phyloP scores from a whole-genome alignment of 1,140 invertebrate species.

The Drosophila lini region DNA sequence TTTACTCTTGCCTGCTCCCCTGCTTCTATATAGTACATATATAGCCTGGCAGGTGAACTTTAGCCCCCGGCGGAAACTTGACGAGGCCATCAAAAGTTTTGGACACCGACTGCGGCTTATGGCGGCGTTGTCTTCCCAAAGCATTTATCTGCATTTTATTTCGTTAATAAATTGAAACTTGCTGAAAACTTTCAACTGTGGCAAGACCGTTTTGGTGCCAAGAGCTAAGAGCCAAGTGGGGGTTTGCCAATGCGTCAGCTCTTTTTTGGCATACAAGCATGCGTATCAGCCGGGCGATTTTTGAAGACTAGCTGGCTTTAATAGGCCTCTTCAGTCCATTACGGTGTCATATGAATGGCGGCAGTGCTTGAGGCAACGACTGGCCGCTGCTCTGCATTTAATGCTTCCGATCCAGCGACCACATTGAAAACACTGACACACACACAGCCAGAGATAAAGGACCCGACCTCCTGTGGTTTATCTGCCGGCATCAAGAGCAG shows the following conservation, averaged over 20 bases:
- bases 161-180: slow-evolving; percentile 82
- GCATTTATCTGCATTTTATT: slow-evolving; percentile 81
- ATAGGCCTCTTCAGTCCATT: slow-evolving; percentile 53
- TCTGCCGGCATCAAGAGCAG: slow-evolving; percentile 30
- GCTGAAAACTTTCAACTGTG: slow-evolving; percentile 61
- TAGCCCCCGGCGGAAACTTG: slow-evolving; percentile 45
- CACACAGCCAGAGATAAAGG: slow-evolving; percentile 10
- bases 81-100: slow-evolving; percentile 74
- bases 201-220: slow-evolving; percentile 35
- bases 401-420: slow-evolving; percentile 28
- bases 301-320: slow-evolving; percentile 41
- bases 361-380: slow-evolving; percentile 19
- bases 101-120: slow-evolving; percentile 66
- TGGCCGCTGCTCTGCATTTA: slow-evolving; percentile 51
- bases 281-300: slow-evolving; percentile 4
- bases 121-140: slow-evolving; percentile 36
- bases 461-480: slow-evolving; percentile 60
- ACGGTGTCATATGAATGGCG: slow-evolving; percentile 7
- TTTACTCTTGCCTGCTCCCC: background rate
- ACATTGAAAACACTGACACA: slow-evolving; percentile 22
- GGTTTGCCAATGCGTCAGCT: slow-evolving; percentile 39
- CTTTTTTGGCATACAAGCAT: slow-evolving; percentile 14
- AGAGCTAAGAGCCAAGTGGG: slow-evolving; percentile 26
- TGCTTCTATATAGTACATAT: background rate
- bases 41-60: slow-evolving; percentile 30